Conservation (phyloP, 2,888 invertebrate species). For the Trileptium ribeirensis region DNA sequence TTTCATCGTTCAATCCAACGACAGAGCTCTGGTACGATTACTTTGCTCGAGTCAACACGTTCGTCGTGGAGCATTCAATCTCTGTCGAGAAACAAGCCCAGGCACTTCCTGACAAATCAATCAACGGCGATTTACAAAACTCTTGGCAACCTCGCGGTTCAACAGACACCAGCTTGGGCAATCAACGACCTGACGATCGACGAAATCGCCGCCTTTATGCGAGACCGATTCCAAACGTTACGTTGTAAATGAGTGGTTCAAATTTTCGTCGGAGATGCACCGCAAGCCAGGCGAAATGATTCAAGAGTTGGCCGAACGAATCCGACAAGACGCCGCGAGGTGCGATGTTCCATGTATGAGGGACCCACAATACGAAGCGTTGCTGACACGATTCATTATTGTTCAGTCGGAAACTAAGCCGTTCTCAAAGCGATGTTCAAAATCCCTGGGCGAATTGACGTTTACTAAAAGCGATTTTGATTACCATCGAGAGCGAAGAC, state of each 20-base stretch:
- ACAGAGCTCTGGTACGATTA: background rate
- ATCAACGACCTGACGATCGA: conserved; percentile 11
- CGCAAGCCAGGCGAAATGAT: conserved; percentile 32
- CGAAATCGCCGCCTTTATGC: conserved; percentile 1
- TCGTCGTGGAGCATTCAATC: background rate
- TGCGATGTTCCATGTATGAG: conserved; percentile 27
- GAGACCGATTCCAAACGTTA: conserved; percentile 31
- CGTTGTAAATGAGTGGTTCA: conserved; percentile 30
- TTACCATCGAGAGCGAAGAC: conserved; percentile 35
- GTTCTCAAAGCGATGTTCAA: conserved; percentile 35
- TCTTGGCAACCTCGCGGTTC: background rate
- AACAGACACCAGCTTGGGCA: background rate
- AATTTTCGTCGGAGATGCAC: conserved; percentile 33
- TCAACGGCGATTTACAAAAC: background rate
- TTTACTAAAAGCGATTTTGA: conserved; percentile 30
- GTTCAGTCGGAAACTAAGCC: conserved; percentile 26
- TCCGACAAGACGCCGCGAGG: conserved; percentile 32
- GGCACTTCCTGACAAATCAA: conserved; percentile 7
- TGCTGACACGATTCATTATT: conserved; percentile 22
- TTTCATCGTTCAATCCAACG: background rate
- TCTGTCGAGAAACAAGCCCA: background rate
- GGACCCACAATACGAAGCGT: background rate
- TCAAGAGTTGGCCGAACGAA: conserved; percentile 29
- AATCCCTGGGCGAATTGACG: too few relatives aligned
- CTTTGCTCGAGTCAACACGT: background rate